Percentiles rank a stretch among this genome's conserved stretches.
These are phyloP conservation scores for Pristionchus maxplancki DNA, from an alignment of 2,888 invertebrate genomes.

Conservation along the genomic window DNA sequence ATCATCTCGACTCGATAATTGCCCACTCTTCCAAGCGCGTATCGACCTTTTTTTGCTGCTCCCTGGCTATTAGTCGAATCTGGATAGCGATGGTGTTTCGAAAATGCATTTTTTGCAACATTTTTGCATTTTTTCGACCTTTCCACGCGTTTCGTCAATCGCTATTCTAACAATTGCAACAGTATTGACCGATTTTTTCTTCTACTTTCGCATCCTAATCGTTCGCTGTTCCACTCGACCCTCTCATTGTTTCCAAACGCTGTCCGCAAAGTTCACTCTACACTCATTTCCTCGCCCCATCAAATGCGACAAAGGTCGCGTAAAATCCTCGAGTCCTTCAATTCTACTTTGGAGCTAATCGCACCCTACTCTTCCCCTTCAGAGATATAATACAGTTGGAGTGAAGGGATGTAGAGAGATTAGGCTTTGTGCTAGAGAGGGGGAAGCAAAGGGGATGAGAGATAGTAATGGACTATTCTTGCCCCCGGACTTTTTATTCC, in stretches of 20 bases:
- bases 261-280: conserved; percentile 12
- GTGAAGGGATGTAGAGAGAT: conserved; percentile 19
- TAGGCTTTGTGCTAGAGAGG: conserved; percentile 5
- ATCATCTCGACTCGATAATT: conserved; percentile 17
- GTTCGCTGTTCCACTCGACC: not conserved
- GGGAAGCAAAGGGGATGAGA: not conserved
- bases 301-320: conserved; percentile 19
- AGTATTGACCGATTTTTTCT: no score
- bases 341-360: conserved; percentile 27
- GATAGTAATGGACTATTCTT: not conserved
- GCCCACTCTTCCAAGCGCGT: not conserved
- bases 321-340: not conserved
- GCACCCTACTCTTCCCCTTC: not conserved
- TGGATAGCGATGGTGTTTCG: no score
- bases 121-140: no score
- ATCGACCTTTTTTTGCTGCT: not conserved
- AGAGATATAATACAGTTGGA: conserved; percentile 18
- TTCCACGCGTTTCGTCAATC: no score
- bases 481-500: conserved; percentile 32
- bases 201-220: not conserved
- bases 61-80: not conserved
- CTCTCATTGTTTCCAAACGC: not conserved
- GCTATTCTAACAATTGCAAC: no score
- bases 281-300: conserved; percentile 12
- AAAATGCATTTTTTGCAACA: no score